Percentiles rank a stretch among this genome's conserved stretches.
phyloP scores from a whole-genome alignment of 2,888 invertebrate species.

The Agelastica alni region DNA sequence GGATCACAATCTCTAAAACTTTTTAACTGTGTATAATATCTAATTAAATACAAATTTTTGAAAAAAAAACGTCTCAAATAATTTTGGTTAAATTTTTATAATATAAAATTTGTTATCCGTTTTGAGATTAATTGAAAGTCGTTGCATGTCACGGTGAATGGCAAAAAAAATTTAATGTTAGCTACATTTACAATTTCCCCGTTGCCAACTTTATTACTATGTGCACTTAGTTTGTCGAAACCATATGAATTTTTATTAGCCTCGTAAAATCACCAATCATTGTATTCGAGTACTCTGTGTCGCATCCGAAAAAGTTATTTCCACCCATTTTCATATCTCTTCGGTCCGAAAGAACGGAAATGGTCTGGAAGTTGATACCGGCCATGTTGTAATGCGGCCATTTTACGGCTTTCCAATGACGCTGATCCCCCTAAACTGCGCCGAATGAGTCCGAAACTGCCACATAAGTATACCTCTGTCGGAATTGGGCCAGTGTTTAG shows the following conservation, averaged over 20 bases:
- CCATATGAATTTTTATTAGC: neutral
- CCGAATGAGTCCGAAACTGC: constrained; percentile 22
- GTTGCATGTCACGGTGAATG: no score
- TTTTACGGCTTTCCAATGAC: constrained; percentile 23
- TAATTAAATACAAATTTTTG: no score
- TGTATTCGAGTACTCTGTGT: neutral
- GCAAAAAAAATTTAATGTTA: no score
- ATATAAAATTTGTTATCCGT: no score
- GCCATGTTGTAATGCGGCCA: constrained; percentile 21
- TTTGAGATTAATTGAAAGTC: no score
- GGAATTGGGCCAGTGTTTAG: constrained; percentile 18
- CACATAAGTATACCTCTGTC: constrained; percentile 24
- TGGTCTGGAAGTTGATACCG: constrained; percentile 24
- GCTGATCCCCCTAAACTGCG: constrained; percentile 19
- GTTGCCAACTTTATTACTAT: no score
- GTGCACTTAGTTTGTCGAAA: neutral
- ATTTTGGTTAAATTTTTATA: no score
- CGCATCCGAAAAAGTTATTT: constrained; percentile 9
- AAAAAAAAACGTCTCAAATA: no score
- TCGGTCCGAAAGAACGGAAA: constrained; percentile 19
- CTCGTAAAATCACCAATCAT: neutral
- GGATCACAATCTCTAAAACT: no score
- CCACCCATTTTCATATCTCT: constrained; percentile 18
- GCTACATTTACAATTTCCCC: no score
- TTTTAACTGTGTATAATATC: no score